Base-by-base conservation (phyloP, 2,888 invertebrate species). In the Lepidocyrtinus sp. region DNA sequence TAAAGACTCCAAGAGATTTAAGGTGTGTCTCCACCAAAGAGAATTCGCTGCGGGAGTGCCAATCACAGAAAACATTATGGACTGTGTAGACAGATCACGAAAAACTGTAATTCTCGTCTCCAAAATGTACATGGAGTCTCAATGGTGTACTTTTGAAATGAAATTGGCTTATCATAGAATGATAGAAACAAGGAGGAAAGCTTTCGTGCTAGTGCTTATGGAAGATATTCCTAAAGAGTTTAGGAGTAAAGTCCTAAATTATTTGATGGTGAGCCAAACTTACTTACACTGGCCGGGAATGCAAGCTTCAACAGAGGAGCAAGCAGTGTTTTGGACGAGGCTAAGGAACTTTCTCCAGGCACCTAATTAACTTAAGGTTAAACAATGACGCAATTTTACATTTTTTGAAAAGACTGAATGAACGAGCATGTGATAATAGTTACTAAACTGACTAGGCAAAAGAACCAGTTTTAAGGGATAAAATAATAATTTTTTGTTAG, bases 71-170 rank as follows among this genome's bases (percentile, higher is more conserved):
- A 94, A 93, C 85, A 93, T 94, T 82, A 91, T 93, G 0, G 91
- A 92, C 0, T 92, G 92, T 86, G 93, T 94, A 91, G 92, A 93
- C 85, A 90, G 91, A 0, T 93, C 93, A 0, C 89, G 91, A 19
- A 90, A 91, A 2, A 90, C 93, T 0, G 90, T 93, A 88, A 88
- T 93, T 75, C 90, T 94, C 7, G 90, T 93, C 15, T 93, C 93
- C 0, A 89, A 91, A 55, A 89, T 90, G 83, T 93, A 93, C 87
- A 88, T 93, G 5, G 88, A 91, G 7, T 93, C 93, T 84, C 92
- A 93, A 83, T 94, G 93, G 93, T 93, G 93, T 86, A 92, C 93
- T 86, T 93, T 93, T 84, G 93, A 94, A 88, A 92, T 93, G 91
- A 92, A 92, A 85, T 87, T 93, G 63, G 93, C 93, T 0, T 93